These are phyloP conservation scores for Apoda limacodes DNA, from an alignment of 2,888 invertebrate genomes.

Conservation along the genomic window DNA sequence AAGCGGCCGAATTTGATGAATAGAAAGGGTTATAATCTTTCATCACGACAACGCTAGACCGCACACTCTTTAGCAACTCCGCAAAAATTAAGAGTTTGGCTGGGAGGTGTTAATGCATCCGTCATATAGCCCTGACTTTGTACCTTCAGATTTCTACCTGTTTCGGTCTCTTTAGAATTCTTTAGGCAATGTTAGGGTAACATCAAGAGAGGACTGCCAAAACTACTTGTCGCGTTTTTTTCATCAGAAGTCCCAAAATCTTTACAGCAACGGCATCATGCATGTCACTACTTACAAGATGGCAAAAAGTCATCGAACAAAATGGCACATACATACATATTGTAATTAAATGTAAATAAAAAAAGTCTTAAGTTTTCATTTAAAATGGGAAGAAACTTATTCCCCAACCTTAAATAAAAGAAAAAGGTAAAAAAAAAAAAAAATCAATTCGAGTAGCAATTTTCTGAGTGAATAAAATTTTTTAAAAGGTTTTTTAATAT, in stretches of 20 bases:
- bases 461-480: not conserved
- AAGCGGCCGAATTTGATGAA: slow-evolving; percentile 6
- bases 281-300: not conserved
- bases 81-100: too few relatives aligned
- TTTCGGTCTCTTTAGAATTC: not conserved
- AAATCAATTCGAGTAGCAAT: too few relatives aligned
- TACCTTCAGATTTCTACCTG: not conserved
- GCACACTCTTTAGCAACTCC: not conserved
- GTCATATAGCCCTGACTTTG: not conserved
- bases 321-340: not conserved
- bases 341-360: not conserved
- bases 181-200: not conserved
- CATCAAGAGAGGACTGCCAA: not conserved
- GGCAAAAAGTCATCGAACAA: not conserved
- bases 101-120: not conserved
- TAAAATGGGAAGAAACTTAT: not conserved
- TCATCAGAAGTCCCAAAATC: not conserved
- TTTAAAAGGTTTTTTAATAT: not conserved
- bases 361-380: not conserved
- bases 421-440: not conserved
- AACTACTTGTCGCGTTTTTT: not conserved
- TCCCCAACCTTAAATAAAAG: not conserved
- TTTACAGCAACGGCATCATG: not conserved
- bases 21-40: slow-evolving; percentile 9
- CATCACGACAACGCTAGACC: not conserved